These are phyloP conservation scores for Strigamia maritima DNA, from an alignment of 2,888 invertebrate species.

Conservation along the genomic window DNA sequence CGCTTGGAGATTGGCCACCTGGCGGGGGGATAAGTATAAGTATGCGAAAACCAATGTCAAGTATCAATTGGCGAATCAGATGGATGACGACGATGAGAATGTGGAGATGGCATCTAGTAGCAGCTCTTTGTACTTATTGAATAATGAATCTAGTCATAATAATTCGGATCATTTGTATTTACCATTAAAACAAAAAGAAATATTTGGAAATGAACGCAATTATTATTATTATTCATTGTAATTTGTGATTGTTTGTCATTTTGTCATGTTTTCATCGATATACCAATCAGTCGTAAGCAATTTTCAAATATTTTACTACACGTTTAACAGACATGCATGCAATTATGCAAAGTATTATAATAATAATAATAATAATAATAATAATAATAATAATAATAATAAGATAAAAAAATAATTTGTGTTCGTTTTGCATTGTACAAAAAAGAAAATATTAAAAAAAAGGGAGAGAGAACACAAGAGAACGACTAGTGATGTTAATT, in stretches of 20 bases:
- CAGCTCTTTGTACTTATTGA: constrained; percentile 36
- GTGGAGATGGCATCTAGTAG: constrained; percentile 36
- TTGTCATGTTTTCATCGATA: neutral
- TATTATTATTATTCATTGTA: neutral
- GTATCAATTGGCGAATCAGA: constrained; percentile 46
- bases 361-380: neutral
- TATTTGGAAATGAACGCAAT: neutral
- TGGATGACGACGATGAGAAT: constrained; percentile 45
- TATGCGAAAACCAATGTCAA: constrained; percentile 42
- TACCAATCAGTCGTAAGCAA: neutral
- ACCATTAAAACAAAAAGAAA: constrained; percentile 28
- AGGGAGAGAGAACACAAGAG: neutral
- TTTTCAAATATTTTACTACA: neutral
- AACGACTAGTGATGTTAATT: neutral
- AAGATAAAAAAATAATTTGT: neutral
- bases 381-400: neutral
- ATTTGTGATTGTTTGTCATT: neutral
- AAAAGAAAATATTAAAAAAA: neutral
- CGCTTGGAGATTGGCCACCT: constrained; percentile 50
- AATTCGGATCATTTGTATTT: constrained; percentile 21
- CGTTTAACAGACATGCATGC: constrained; percentile 12
- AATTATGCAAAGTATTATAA: neutral
- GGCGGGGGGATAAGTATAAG: constrained; percentile 45
- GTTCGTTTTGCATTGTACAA: neutral
- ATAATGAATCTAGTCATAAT: constrained; percentile 18